Conservation (phyloP, 1,140 invertebrate species). For the Aphaenogaster rudis region DNA sequence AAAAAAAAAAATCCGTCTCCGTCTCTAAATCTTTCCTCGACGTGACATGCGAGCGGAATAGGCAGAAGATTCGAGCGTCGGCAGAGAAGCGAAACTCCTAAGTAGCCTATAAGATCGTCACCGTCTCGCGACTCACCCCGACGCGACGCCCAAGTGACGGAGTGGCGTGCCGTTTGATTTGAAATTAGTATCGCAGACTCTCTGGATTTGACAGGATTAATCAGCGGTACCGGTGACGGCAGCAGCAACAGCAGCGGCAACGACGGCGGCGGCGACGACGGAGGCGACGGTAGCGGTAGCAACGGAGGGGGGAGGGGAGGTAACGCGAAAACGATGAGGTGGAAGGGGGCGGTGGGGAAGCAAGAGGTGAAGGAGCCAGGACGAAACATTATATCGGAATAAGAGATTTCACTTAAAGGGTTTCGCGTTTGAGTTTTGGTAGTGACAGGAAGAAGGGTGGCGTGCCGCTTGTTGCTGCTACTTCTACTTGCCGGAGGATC, state of each 20-base stretch:
- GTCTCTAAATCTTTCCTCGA: not conserved
- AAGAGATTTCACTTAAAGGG: conserved; percentile 88
- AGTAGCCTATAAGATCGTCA: not conserved
- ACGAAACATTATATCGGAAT: conserved; percentile 86
- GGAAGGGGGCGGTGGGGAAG: not conserved
- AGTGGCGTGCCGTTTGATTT: conserved; percentile 80
- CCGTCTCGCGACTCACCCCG: conserved; percentile 17
- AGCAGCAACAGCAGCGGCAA: not conserved
- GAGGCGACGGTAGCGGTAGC: not conserved
- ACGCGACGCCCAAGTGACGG: conserved; percentile 1
- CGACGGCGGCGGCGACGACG: not conserved
- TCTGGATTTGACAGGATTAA: conserved; percentile 87
- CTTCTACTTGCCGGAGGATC: conserved; percentile 53
- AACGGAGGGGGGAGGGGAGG: conserved; percentile 10
- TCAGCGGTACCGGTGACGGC: conserved; percentile 77
- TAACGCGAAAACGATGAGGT: conserved; percentile 51
- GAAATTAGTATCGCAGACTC: conserved; percentile 87
- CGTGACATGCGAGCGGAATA: not conserved
- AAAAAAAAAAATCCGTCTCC: not conserved
- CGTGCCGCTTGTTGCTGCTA: conserved; percentile 53
- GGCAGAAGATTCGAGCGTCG: not conserved
- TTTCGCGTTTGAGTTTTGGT: conserved; percentile 87
- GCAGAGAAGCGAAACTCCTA: not conserved
- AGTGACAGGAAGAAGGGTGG: conserved; percentile 84
- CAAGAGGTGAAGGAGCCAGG: not conserved